These are phyloP conservation scores for Megastigmus dorsalis DNA, from an alignment of 2,888 invertebrate genomes.

Conservation along the genomic window DNA sequence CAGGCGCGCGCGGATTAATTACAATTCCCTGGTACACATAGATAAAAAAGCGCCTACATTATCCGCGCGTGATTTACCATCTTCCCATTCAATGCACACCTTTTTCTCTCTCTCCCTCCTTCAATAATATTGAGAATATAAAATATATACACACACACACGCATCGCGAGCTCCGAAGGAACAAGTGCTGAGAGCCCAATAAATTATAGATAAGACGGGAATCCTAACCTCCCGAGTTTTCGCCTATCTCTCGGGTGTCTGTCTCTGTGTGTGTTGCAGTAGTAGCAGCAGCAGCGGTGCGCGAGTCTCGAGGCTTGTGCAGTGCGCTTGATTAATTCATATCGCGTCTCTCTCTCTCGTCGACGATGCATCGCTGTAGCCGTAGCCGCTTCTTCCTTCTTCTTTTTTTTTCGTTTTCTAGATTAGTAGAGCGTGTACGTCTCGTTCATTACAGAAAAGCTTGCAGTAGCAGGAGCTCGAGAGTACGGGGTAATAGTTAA, in stretches of 20 bases:
- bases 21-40: neutral
- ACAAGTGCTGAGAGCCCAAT: constrained; percentile 1
- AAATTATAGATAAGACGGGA: constrained; percentile 1
- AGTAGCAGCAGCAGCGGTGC: neutral
- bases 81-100: too few species aligned
- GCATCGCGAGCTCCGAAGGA: neutral
- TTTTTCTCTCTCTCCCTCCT: too few species aligned
- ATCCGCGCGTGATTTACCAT: neutral
- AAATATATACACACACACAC: too few species aligned
- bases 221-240: too few species aligned
- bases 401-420: constrained; percentile 10
- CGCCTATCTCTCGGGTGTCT: too few species aligned
- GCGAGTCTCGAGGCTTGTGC: too few species aligned
- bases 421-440: constrained; percentile 35
- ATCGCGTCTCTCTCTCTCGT: neutral
- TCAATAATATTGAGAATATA: too few species aligned
- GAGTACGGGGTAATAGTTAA: constrained; percentile 14
- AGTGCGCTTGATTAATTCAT: constrained; percentile 31
- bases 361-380: neutral
- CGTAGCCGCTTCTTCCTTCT: neutral
- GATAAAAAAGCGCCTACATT: neutral
- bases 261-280: too few species aligned
- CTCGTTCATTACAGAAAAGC: constrained; percentile 32
- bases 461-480: too few species aligned
- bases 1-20: neutral